Evolutionary conservation across 2,888 invertebrate species (phyloP), one percentile per base, ranked within the genome.

Genomic region (Catotricha subobsoleta): DNA sequence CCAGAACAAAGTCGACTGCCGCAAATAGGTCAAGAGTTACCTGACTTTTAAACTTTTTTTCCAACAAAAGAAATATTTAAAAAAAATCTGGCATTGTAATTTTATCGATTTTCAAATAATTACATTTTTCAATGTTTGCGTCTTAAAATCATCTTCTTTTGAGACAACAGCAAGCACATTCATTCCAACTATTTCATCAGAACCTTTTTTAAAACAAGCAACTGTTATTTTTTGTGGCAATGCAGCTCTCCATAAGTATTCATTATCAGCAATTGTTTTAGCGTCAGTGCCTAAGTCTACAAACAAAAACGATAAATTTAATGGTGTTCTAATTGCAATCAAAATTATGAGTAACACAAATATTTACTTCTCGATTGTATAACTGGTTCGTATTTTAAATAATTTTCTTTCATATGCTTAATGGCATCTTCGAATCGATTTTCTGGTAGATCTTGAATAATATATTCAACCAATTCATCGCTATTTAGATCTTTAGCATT

Each of bases 401-500:
- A 42, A 42, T 27, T 18, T 13, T 29, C 31, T 13, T 8, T 25
- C 41, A 42, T 37, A 23, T 42, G 41, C 3, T 42, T 18, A 10
- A 42, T 18, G 7, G 23, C 37, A 16, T 37, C 31, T 21, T 42
- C 30, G n/a, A 19, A 10, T 12, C 31, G 29, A n/a, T 20, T n/a
- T 18, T 28, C 10, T 9, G 37, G 30, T 31, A 42, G 21, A 31
- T 42, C 41, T 31, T 42, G 30, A 6, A 42, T 37, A 18, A 36
- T 29, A 25, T 42, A 42, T 31, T 42, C 37, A 2, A 42, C 31
- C 25, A 42, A 23, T 8, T 42, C 25, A 23, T 42, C 41, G 30
- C 30, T 42, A 18, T 42, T 21, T n/a, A 36, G 21, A 23, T 42
- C 41, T n/a, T 18, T 20, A 4, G 37, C 41, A 30, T 37, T 21